phyloP scores from a whole-genome alignment of 2,797 vertebrate genomes.

The Coreius guichenoti region DNA sequence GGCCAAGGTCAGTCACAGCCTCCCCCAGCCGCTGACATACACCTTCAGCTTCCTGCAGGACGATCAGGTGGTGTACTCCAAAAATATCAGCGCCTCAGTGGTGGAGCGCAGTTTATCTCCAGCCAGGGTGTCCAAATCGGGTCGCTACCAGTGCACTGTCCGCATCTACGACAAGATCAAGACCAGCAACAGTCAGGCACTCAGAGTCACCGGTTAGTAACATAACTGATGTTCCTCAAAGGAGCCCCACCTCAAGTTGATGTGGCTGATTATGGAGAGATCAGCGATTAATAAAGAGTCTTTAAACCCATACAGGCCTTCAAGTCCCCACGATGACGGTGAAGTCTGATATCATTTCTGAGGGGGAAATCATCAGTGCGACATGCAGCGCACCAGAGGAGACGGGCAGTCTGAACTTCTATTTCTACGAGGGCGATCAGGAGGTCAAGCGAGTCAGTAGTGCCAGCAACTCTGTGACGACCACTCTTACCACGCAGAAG shows the following conservation, averaged over 20 bases:
- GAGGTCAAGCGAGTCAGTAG: constrained; percentile 33
- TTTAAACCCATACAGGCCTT: constrained; percentile 67
- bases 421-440: constrained; percentile 61
- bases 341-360: constrained; percentile 48
- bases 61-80: constrained; percentile 55
- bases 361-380: constrained; percentile 66
- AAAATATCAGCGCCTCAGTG: constrained; percentile 49
- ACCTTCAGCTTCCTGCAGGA: constrained; percentile 67
- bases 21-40: constrained; percentile 57
- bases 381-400: constrained; percentile 74
- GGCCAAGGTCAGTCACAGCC: constrained; percentile 69
- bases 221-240: background rate
- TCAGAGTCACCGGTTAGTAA: constrained; percentile 72
- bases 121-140: constrained; percentile 73
- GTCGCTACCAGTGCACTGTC: constrained; percentile 73
- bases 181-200: constrained; percentile 47
- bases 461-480: constrained; percentile 54
- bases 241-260: background rate
- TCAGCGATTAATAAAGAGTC: background rate
- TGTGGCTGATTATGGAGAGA: background rate
- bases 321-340: constrained; percentile 70
- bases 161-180: constrained; percentile 66
- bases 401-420: constrained; percentile 67
- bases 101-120: constrained; percentile 59
- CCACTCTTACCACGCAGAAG: constrained; percentile 51